Base-by-base conservation (phyloP, 2,113 vertebrate species). In the Labrus mixtus region DNA sequence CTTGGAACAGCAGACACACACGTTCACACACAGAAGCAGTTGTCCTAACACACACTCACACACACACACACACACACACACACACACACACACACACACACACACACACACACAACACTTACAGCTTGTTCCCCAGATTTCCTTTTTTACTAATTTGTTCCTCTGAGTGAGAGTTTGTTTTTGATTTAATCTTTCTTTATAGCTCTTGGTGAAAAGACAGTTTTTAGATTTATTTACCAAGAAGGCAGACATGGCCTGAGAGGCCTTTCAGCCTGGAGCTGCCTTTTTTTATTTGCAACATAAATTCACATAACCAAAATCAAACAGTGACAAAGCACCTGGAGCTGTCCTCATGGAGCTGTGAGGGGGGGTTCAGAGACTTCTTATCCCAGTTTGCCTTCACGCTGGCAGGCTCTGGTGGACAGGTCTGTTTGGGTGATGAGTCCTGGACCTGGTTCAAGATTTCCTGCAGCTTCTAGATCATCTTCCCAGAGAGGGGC, bases 61-160 rank as follows among this genome's bases (percentile, higher is more conserved):
- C 85, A 65, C n/a, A 84, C 73, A 81, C 78, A 79, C 59, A 50
- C 81, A 23, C 84, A 86, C 83, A 70, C 80, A 85, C 79, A 84
- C 74, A 65, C 76, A 68, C 71, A 84, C 73, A 81, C 78, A 79
- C 59, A 50, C 81, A 23, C 84, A 86, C 83, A 70, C 80, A 85
- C 79, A 84, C 74, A 65, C 76, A 68, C 71, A 76, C 76, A 78
- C 81, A 89, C 85, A 65, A 89, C 82, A 85, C 87, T 86, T 85
- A 88, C 87, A 92, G 86, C 89, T 77, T 83, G 88, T 88, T 85
- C 84, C 83, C 85, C 83, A 89, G 85, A 89, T 87, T 91, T 83
- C 87, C 77, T 89, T 91, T 89, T 91, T 89, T 81, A 88, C 89
- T 86, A 82, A 93, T 87, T 86, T 89, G 79, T 86, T 85, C 76